Evolutionary conservation across 2,113 vertebrate species (phyloP).

Genomic region (Crypturellus undulatus): DNA sequence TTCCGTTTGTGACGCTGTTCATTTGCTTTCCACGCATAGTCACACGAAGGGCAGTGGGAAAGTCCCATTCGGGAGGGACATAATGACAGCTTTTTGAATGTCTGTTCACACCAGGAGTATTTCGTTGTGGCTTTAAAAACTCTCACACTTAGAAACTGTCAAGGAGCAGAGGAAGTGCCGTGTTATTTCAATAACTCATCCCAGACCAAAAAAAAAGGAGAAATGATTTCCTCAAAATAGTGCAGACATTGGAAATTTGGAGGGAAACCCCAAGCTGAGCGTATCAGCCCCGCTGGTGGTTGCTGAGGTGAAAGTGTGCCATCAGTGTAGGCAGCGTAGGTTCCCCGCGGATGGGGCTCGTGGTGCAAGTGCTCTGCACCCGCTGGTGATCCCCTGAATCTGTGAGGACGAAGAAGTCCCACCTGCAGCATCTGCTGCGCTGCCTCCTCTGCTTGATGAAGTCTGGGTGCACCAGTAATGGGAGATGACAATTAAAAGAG

Average conservation of each 20-base stretch:
- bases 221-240: not conserved
- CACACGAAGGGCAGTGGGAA: rapidly evolving
- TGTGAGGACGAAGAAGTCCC: not conserved
- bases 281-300: not conserved
- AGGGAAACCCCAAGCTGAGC: rapidly evolving
- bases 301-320: not conserved
- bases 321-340: rapidly evolving
- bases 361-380: not conserved
- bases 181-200: rapidly evolving
- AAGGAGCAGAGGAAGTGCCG: rapidly evolving
- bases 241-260: rapidly evolving
- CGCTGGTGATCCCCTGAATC: not conserved
- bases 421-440: not conserved
- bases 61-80: rapidly evolving
- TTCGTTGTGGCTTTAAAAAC: not conserved
- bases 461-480: not conserved
- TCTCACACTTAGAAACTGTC: not conserved
- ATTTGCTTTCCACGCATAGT: rapidly evolving
- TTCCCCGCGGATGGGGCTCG: not conserved
- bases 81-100: rapidly evolving
- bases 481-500: not conserved
- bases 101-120: rapidly evolving
- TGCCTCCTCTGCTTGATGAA: not conserved
- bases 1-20: not conserved
- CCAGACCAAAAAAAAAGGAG: rapidly evolving